phyloP scores from a whole-genome alignment of 2,113 vertebrate genomes.

The Anoplopoma fimbria region DNA sequence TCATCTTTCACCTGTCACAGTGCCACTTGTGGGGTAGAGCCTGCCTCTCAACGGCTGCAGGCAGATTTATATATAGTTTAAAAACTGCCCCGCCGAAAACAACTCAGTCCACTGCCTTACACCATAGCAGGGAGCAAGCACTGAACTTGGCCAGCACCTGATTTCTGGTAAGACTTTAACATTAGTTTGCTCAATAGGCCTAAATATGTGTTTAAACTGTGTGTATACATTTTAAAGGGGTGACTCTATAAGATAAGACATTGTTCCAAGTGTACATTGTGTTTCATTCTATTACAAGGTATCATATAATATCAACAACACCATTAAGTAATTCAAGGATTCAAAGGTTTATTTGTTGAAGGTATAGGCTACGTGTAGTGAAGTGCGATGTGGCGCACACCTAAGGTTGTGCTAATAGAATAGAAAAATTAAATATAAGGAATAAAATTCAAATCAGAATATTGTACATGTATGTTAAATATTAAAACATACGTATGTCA shows the following conservation, averaged over 20 bases:
- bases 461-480: neutral
- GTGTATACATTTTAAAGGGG: neutral
- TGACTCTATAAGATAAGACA: neutral
- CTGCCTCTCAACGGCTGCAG: slow-evolving; percentile 29
- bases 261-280: neutral
- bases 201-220: slow-evolving; percentile 10
- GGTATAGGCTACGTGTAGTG: neutral
- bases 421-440: neutral
- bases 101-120: neutral
- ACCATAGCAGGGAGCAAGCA: slow-evolving; percentile 1
- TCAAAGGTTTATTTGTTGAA: neutral
- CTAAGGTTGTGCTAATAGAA: neutral
- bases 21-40: slow-evolving; percentile 5
- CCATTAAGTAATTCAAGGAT: neutral
- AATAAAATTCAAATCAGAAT: neutral
- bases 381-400: neutral
- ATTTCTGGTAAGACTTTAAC: slow-evolving; percentile 42
- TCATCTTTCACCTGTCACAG: slow-evolving; percentile 30
- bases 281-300: neutral
- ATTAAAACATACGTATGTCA: neutral
- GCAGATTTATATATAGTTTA: slow-evolving; percentile 4
- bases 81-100: slow-evolving; percentile 39
- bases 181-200: neutral
- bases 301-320: neutral
- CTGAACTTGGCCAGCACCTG: neutral